Percentiles rank a stretch among this genome's conserved stretches.
Conservation (phyloP, 53 echinoderm and acorn worm species). For the Apostichopus leukothele region DNA sequence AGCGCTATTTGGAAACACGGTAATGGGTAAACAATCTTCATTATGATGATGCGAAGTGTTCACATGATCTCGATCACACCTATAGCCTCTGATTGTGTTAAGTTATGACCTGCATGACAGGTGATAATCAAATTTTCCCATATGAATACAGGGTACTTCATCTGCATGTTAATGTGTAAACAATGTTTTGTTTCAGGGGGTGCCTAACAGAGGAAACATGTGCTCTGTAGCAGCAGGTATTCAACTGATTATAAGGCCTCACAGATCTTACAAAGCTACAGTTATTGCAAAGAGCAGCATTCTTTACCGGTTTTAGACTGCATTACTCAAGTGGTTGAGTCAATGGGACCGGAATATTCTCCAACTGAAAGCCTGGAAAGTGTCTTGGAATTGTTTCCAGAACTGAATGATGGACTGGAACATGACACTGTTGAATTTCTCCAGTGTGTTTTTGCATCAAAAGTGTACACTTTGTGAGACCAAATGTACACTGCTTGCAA, state of each 20-base stretch:
- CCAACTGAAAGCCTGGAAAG: not conserved
- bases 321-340: constrained; percentile 8
- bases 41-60: no score
- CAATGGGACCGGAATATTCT: not conserved
- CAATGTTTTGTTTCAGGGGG: not conserved
- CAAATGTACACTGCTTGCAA: not conserved
- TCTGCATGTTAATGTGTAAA: no score
- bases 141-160: no score
- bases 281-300: not conserved
- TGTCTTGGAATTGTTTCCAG: constrained; percentile 24
- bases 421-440: constrained; percentile 23
- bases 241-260: constrained; percentile 14
- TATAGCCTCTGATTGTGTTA: no score
- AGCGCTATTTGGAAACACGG: no score
- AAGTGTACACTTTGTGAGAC: not conserved
- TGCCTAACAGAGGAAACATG: constrained; percentile 23
- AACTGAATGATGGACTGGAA: not conserved
- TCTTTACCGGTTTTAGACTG: not conserved
- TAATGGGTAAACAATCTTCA: no score
- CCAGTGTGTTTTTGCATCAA: not conserved
- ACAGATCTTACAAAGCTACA: not conserved
- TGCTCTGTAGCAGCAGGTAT: constrained; percentile 21
- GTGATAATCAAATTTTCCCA: no score
- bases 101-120: no score
- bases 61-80: no score